Evolutionary conservation across 2,888 invertebrate genomes (phyloP).

Genomic region (Zaprionus obscuricornis): DNA sequence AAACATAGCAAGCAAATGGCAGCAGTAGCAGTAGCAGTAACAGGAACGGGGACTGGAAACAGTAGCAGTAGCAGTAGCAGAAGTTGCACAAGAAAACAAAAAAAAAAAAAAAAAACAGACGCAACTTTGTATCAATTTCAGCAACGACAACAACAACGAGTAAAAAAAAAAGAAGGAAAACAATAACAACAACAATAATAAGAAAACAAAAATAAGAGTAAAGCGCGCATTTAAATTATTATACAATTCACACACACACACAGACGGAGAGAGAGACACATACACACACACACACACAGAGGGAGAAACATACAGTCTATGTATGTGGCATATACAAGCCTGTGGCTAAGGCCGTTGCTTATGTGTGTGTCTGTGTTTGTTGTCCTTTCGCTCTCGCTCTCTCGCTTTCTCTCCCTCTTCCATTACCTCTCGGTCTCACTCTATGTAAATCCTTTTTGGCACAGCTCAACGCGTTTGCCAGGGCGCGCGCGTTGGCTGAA

Average conservation of each 20-base stretch:
- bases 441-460: conserved; percentile 75
- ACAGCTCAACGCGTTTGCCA: conserved; percentile 71
- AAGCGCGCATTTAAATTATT: conserved; percentile 59
- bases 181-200: conserved; percentile 29
- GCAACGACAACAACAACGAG: conserved; percentile 35
- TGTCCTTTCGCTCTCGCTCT: too few relatives aligned
- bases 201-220: conserved; percentile 7
- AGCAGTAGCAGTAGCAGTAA: too few relatives aligned
- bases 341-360: too few relatives aligned
- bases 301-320: conserved; percentile 1
- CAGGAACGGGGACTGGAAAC: neutral
- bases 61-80: conserved; percentile 8
- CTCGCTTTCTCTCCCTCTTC: too few relatives aligned
- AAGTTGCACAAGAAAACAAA: too few relatives aligned
- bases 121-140: conserved; percentile 66
- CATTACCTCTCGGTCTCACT: conserved; percentile 3
- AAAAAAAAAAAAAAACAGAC: conserved; percentile 26
- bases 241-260: conserved; percentile 38
- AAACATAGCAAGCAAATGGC: too few relatives aligned
- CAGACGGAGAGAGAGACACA: conserved; percentile 3
- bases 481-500: conserved; percentile 42
- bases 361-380: neutral
- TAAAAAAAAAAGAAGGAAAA: conserved; percentile 34
- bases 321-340: too few relatives aligned
- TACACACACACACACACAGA: conserved; percentile 1